Conservation (phyloP, 2,888 invertebrate genomes). For the Dromius quadrimaculatus region DNA sequence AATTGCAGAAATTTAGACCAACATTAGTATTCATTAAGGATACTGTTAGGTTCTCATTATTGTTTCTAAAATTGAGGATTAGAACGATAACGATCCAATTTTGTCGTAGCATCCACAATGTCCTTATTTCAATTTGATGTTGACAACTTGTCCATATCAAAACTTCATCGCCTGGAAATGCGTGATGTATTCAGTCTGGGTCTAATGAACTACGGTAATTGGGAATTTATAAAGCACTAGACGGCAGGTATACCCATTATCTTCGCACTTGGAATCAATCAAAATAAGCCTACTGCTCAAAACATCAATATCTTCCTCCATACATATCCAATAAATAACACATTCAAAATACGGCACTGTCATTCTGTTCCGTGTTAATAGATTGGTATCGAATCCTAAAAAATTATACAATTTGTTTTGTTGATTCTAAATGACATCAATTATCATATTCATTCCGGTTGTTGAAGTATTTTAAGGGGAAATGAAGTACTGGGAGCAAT, state of each 20-base stretch:
- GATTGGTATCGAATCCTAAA: too few species aligned
- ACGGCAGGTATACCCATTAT: constrained; percentile 14
- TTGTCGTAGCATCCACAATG: too few species aligned
- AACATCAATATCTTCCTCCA: too few species aligned
- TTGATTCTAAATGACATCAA: not conserved
- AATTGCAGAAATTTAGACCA: too few species aligned
- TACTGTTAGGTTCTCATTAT: too few species aligned
- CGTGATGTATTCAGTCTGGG: constrained; percentile 8
- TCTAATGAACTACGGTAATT: constrained; percentile 40
- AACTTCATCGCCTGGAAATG: constrained; percentile 35
- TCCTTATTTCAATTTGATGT: not conserved
- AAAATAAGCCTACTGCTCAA: too few species aligned
- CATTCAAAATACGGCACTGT: too few species aligned
- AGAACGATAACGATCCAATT: not conserved
- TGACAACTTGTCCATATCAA: constrained; percentile 33
- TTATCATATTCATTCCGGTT: not conserved
- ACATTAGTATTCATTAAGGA: too few species aligned
- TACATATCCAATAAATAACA: too few species aligned
- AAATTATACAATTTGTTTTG: too few species aligned
- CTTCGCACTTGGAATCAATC: constrained; percentile 8
- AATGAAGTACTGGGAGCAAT: not conserved
- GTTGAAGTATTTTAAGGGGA: not conserved
- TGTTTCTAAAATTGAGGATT: not conserved
- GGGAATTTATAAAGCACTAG: constrained; percentile 42
- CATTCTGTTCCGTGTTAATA: too few species aligned